Conservation (phyloP, 2,888 invertebrate genomes). For the Tetragonula carbonaria region DNA sequence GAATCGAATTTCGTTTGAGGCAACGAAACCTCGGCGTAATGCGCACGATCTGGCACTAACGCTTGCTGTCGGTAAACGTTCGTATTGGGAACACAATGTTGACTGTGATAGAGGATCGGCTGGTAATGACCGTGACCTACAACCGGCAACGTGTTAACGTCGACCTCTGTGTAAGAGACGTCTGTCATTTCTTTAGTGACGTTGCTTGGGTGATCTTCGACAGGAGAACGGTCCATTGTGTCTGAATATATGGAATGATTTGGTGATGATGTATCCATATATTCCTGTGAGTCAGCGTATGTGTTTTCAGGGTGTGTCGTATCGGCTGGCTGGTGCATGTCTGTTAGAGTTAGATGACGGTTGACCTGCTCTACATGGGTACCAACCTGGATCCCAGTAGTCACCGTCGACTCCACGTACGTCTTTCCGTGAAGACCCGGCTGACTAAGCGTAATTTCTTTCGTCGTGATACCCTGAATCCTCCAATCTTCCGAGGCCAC, state of each 20-base stretch:
- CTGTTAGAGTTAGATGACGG: constrained; percentile 82
- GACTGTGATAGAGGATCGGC: constrained; percentile 76
- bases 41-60: constrained; percentile 73
- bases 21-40: constrained; percentile 66
- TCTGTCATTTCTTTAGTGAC: constrained; percentile 70
- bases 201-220: constrained; percentile 74
- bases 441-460: constrained; percentile 79
- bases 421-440: constrained; percentile 78
- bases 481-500: constrained; percentile 80
- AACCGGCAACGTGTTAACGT: constrained; percentile 70
- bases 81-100: constrained; percentile 72
- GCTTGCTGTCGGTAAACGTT: constrained; percentile 78
- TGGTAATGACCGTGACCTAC: constrained; percentile 76
- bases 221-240: constrained; percentile 76
- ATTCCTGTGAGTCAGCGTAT: constrained; percentile 80
- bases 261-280: constrained; percentile 81
- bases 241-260: constrained; percentile 82
- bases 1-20: constrained; percentile 55
- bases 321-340: constrained; percentile 83
- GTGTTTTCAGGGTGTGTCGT: constrained; percentile 83
- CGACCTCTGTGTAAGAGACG: constrained; percentile 69
- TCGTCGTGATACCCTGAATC: constrained; percentile 77
- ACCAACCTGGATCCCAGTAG: constrained; percentile 84
- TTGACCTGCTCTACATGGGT: constrained; percentile 81
- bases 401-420: constrained; percentile 82